Conservation (phyloP, 2,888 invertebrate genomes). For the Lasioglossum malachurum region DNA sequence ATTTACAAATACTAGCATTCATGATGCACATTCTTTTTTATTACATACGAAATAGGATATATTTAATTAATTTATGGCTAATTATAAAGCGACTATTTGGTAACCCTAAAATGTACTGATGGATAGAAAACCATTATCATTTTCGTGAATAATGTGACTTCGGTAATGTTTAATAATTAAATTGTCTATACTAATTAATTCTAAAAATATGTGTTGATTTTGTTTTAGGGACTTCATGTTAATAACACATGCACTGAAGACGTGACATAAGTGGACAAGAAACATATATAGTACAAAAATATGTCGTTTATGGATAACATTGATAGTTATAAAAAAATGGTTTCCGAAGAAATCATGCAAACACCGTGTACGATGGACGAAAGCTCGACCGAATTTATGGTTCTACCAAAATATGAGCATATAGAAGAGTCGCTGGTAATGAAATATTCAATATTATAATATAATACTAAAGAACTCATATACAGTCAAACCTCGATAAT, state of each 20-base stretch:
- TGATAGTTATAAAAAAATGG: constrained; percentile 60
- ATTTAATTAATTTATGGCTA: constrained; percentile 22
- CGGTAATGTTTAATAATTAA: constrained; percentile 18
- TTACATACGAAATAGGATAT: constrained; percentile 11
- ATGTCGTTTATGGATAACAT: constrained; percentile 71
- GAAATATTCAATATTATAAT: constrained; percentile 8
- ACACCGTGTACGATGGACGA: constrained; percentile 57
- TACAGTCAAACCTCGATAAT: too few relatives aligned
- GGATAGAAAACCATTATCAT: constrained; percentile 38
- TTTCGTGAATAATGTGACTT: constrained; percentile 31
- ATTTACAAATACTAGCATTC: constrained; percentile 25
- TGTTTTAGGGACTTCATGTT: constrained; percentile 26
- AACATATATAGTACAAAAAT: constrained; percentile 28
- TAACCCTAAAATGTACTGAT: constrained; percentile 24
- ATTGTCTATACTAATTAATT: not conserved
- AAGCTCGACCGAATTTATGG: constrained; percentile 55
- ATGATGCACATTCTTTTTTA: constrained; percentile 21
- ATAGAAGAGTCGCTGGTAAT: constrained; percentile 67
- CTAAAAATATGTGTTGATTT: constrained; percentile 15
- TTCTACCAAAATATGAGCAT: constrained; percentile 63
- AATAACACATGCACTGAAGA: constrained; percentile 9
- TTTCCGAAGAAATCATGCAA: constrained; percentile 57
- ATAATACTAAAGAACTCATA: not conserved
- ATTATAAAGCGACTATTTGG: constrained; percentile 21
- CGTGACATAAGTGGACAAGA: constrained; percentile 20